Base-by-base conservation (phyloP, 2,113 vertebrate genomes). In the Lasiurus borealis region DNA sequence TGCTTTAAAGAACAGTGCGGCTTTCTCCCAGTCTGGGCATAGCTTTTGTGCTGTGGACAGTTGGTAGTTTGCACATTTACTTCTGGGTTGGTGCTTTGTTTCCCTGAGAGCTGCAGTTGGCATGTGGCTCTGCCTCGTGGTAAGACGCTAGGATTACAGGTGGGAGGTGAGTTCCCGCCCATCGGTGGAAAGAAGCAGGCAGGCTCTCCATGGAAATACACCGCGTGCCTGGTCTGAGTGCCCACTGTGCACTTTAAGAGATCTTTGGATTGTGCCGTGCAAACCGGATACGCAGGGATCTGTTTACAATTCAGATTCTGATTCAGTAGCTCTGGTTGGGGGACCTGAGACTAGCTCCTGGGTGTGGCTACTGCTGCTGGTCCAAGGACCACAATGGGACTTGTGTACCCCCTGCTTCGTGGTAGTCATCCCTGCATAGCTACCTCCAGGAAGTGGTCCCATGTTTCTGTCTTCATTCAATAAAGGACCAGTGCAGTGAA, bases 401-500 rank as follows among this genome's bases (percentile, higher is more conserved):
- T 1, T 13, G 25, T 12, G 10, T 64, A 21, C 64, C 40, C 8
- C 29, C 75, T 52, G 82, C 73, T 90, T n/a, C 6, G 21, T 36
- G 27, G 59, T 31, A 8, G 40, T n/a, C 23, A 44, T n/a, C 48
- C 8, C n/a, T 90, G 27, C 48, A 80, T 13, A n/a, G 83, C 27
- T 48, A 9, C 94, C 95, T 91, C 82, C 86, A 90, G 54, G 75
- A 95, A 29, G 80, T 36, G 68, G 90, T 62, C 52, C 91, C 92
- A 77, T 1, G 2, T 27, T 1, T 76, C 52, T 18, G 54, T 87
- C 93, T 93, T 93, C 44, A 80, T 85, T 92, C n/a, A 76, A 0
- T 72, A 68, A 97, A 95, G 27, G 29, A 52, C 85, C 57, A 81
- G 94, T 81, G 77, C 90, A 84, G 5, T 62, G 84, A 88, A 13